phyloP scores from a whole-genome alignment of 2,888 invertebrate species.

The Parasteatoda lunata region DNA sequence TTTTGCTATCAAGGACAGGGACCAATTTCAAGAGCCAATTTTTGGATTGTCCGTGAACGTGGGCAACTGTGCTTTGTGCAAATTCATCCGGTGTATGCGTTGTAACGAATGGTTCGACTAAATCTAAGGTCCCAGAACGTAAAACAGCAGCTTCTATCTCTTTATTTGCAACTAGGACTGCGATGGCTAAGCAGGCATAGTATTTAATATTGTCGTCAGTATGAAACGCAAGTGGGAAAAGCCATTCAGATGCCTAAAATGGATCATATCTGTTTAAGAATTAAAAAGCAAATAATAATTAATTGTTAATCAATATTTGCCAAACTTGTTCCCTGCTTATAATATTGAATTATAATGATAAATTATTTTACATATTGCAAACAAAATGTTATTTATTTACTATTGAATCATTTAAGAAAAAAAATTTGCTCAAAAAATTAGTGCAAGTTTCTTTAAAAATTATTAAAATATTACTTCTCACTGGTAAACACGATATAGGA shows the following conservation, averaged over 20 bases:
- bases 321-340: too few relatives aligned
- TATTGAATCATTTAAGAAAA: too few relatives aligned
- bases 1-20: constrained; percentile 93
- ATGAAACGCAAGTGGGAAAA: constrained; percentile 97
- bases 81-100: constrained; percentile 95
- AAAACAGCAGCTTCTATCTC: constrained; percentile 97
- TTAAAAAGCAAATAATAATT: too few relatives aligned
- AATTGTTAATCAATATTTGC: too few relatives aligned
- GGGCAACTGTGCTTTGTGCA: constrained; percentile 90
- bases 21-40: constrained; percentile 94
- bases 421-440: too few relatives aligned
- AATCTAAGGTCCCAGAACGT: constrained; percentile 93
- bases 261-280: not conserved
- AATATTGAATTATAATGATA: too few relatives aligned
- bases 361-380: too few relatives aligned
- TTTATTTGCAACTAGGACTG: constrained; percentile 95
- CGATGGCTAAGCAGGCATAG: constrained; percentile 98
- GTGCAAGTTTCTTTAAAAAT: too few relatives aligned
- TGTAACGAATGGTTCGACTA: constrained; percentile 97
- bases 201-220: constrained; percentile 96
- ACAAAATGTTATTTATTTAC: too few relatives aligned
- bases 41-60: constrained; percentile 96
- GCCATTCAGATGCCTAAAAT: constrained; percentile 84
- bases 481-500: too few relatives aligned
- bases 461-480: too few relatives aligned